Evolutionary conservation across 1,140 invertebrate species (phyloP), one percentile per base, ranked within the genome.

Genomic region (Drosophila chauvacae): DNA sequence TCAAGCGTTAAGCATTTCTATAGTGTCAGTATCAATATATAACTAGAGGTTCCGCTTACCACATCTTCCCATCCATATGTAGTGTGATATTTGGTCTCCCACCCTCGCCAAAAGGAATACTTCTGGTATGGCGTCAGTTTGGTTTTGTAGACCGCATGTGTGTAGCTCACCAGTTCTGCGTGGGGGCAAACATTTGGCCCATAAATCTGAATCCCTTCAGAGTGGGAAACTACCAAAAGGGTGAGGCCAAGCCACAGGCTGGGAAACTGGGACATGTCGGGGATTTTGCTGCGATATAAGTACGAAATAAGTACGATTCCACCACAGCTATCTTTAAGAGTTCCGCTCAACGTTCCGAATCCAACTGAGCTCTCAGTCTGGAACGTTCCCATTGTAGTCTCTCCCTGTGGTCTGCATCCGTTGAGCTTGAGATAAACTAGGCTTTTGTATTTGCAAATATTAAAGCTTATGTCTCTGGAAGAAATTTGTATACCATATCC

Each of bases 361-460:
- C 26, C n/a, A 72, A 71, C 66, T 72, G 66, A 59, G 35, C 44
- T 59, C 42, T 50, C 16, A 23, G 41, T 59, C 23, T 48, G 33
- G 18, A 18, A 51, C 7, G 6, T 33, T 33, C n/a, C 13, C 20
- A 68, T n/a, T 51, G 20, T n/a, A 13, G 28, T 53, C 7, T 0
- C 62, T 26, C 20, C 3, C 23, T 33, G 11, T 23, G 18, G 10
- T 26, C n/a, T 18, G 23, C 66, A 68, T 53, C 47, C 37, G 63
- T 44, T 44, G 10, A 20, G 11, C 16, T 33, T 45, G 6, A 50
- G 62, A 69, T 69, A 69, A 69, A 53, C 37, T 55, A 53, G 18
- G n/a, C 28, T 39, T 55, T 28, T 7, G 59, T 53, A 14, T 33
- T 56, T 16, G 23, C 26, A 4, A 45, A 71, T 39, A 56, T 26